phyloP scores from a whole-genome alignment of 2,797 vertebrate genomes.

The Trachops cirrhosus region DNA sequence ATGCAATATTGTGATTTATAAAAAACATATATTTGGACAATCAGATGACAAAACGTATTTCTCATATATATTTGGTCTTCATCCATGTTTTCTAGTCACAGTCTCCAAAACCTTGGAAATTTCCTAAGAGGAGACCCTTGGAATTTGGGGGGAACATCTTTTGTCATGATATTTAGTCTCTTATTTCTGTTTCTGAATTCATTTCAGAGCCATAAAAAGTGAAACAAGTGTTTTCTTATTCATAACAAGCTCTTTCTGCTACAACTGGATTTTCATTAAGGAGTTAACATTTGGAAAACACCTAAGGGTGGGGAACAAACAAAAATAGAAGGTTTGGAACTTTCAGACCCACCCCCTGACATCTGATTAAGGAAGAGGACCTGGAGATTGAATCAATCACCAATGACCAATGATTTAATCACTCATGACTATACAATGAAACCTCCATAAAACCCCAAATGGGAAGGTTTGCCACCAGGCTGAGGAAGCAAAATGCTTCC shows the following conservation, averaged over 20 bases:
- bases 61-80: not conserved
- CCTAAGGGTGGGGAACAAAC: not conserved
- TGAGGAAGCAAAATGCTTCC: not conserved
- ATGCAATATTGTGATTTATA: not conserved
- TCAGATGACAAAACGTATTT: not conserved
- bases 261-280: not conserved
- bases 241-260: not conserved
- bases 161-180: not conserved
- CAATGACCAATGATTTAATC: not conserved
- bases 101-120: not conserved
- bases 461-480: not conserved
- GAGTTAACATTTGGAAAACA: not conserved
- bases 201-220: not conserved
- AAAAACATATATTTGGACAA: not conserved
- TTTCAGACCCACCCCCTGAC: not conserved
- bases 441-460: not conserved
- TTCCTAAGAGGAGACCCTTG: not conserved
- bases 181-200: not conserved
- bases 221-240: not conserved
- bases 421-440: not conserved
- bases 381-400: not conserved
- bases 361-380: not conserved
- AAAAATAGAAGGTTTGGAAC: not conserved
- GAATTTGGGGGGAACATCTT: not conserved
- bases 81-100: not conserved